Evolutionary conservation across 2,888 invertebrate species (phyloP), one percentile per base, ranked within the genome.

Genomic region (Acholoe squamosa): DNA sequence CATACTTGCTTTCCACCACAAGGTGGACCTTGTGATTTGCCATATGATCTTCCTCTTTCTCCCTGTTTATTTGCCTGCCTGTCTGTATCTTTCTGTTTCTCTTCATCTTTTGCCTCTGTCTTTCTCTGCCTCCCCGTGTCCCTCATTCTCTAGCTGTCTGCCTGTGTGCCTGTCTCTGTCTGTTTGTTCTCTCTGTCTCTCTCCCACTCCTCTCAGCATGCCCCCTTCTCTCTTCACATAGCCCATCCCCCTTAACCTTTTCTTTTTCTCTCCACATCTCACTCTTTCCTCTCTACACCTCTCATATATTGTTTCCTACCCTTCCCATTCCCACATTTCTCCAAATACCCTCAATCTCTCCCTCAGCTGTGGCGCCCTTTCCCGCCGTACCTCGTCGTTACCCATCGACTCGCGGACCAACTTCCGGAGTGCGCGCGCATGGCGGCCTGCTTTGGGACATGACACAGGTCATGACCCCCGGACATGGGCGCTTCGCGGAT

Each of bases 361-460:
- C 34, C 84, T 10, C 84, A 28, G 28, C 16, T 0, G 28, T 14
- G 31, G 76, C 76, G 76, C 76, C 28, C 76, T 76, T 31, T 25
- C 28, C 5, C 76, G 28, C 3, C 76, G 28, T 25, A n/a, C 43
- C 43, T 43, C 61, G 61, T 61, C 76, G 28, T 76, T 76, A 43
- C 51, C 77, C 84, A 84, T 84, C 84, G 84, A 84, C 84, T 43
- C 34, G 77, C 7, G 61, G 19, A 5, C 84, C 34, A 16, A 43
- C 84, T 84, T 84, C 84, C 84, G 84, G 84, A 34, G 43, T 84
- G 84, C 84, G 84, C 84, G 52, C 84, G 34, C 84, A 51, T 25
- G n/a, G 1, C 51, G 28, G 84, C 84, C 84, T 84, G 84, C 84
- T 84, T 52, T 84, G 43, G 84, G 84, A 34, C 84, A 84, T 43